Evolutionary conservation across 2,888 invertebrate species (phyloP), one percentile per base, ranked within the genome.

Genomic region (Boloria euphrosyne): DNA sequence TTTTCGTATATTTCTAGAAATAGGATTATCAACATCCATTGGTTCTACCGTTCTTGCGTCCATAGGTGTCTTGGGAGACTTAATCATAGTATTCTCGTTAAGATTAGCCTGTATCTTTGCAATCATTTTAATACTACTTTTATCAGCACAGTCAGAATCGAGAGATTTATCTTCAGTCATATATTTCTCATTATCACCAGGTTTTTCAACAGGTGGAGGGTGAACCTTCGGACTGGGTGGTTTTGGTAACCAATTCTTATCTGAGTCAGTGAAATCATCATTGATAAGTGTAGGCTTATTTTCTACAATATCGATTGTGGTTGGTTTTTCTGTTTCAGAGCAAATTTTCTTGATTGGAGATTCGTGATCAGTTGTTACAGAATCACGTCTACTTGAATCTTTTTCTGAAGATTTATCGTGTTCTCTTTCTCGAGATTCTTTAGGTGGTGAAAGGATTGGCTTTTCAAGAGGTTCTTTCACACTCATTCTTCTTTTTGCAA

Each of bases 21-120:
- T 70, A 4, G 83, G 76, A 66, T 82, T 83, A 13, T 91, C 91
- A 17, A 80, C 78, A 63, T 90, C 90, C 54, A 88, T 83, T 7
- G 83, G 74, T 51, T 91, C 89, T 70, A 86, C 78, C n/a, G 87
- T 88, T 70, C 90, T 83, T n/a, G 91, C 91, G 73, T 92, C 92
- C 87, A 90, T 87, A 10, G 92, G 92, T 5, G 92, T 91, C 72
- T 88, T 90, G 4, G 93, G 93, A 52, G 93, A 93, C 75, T 92
- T 92, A 50, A 92, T 91, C 89, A 92, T 89, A 1, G 90, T 91
- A 67, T 91, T 91, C 79, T 92, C 92, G 73, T 90, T 91, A 2
- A 92, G 79, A 72, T 85, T 91, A 13, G 92, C 91, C 77, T 92
- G 91, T 72, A 91, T 91, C 76, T 90, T 92, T 27, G 91, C 91